Base-by-base conservation (phyloP, 2,797 vertebrate species). In the Scarus forsteni region DNA sequence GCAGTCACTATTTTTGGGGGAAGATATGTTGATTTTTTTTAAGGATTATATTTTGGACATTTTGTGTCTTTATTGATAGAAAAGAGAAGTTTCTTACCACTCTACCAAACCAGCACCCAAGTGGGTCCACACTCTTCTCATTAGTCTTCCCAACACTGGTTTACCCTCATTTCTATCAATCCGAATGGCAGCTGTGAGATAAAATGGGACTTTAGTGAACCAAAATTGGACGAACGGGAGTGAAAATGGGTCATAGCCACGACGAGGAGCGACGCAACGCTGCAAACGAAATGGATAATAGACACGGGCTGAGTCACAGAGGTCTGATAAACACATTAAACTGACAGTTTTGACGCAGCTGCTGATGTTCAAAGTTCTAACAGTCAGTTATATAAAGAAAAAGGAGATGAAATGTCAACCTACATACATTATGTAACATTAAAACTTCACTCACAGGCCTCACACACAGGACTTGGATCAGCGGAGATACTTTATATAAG, bases 141-240 rank as follows among this genome's bases (percentile, higher is more conserved):
- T n/a, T 66, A 68, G 39, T 46, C 73, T 55, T 15, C 65, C 66
- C 19, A 70, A 59, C 55, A n/a, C 36, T 56, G 63, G 55, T 71
- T 60, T 66, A 52, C 39, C 49, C 52, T 60, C 44, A 85, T 85
- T 73, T 79, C 35, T 62, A 73, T 70, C 69, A 56, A 71, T 75
- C 46, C 53, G 74, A 50, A 72, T 66, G 66, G 69, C 70, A 59
- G n/a, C 66, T 70, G 34, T 19, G 60, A 62, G 66, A 77, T 67
- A 15, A 70, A 35, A 84, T 85, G 44, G 81, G 81, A 77, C 53
- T 81, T 80, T 77, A 85, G 85, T 85, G 72, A 83, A 70, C 58
- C 49, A 54, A 77, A 82, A 79, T 75, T 48, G 45, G 35, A 43
- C 6, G 71, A 77, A 81, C 14, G 8, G 3, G 43, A 27, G 15